Evolutionary conservation across 1,140 invertebrate genomes (phyloP), one percentile per base, ranked within the genome.

Genomic region (Neuroterus valhalla): DNA sequence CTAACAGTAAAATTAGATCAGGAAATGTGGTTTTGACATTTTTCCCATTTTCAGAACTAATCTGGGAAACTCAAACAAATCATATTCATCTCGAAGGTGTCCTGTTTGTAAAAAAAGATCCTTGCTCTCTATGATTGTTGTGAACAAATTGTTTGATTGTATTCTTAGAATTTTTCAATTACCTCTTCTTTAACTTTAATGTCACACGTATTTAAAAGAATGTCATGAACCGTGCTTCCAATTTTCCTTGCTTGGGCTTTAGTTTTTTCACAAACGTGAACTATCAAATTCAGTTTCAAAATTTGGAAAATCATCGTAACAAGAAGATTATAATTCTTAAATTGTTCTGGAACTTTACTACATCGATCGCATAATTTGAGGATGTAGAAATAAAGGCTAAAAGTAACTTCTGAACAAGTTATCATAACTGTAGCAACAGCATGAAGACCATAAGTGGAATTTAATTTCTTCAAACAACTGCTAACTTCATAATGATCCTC

Each of bases 361-460:
- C 62, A 19, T 0, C 71, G 42, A 3, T 66, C 55, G 2, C 69
- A 48, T 31, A 21, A 15, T 8, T 80, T 70, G 0, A 87, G 14
- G 69, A 89, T 78, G 44, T 80, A 86, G 73, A 89, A 90, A 44
- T 89, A 89, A 5, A 89, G 66, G 1, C 82, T 84, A 31, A 90
- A 89, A 0, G 88, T 89, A 3, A 87, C 71, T 44, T 87, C 81
- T 1, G 76, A 77, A 45, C 89, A 90, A 0, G 87, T 89, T 1
- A 84, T 70, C 0, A 81, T 80, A 3, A 87, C 76, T 0, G 81
- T 71, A 0, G 81, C 67, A 14, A 84, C 48, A 15, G 87, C 50
- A 17, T 86, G 87, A 2, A 79, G n/a, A 15, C 83, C 72, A 48
- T 88, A 90, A 1, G 81, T 79, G 0, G 76, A 19, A 50, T 90